Evolutionary conservation across 2,888 invertebrate genomes (phyloP).

Genomic region (Allacma fusca): DNA sequence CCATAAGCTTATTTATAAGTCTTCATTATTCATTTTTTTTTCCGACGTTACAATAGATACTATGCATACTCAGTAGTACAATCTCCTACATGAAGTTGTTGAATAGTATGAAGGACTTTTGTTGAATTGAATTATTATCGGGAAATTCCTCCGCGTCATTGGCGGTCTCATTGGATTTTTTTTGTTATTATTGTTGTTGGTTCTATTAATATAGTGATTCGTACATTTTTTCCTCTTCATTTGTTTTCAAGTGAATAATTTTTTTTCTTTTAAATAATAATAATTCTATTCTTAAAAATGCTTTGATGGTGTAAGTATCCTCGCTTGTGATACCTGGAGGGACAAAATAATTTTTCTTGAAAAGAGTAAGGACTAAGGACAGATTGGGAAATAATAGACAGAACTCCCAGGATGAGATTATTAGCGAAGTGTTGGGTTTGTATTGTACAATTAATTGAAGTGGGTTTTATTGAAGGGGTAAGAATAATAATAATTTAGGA

Average conservation of each 20-base stretch:
- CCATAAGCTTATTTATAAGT: slow-evolving; percentile 38
- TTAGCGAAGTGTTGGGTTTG: slow-evolving; percentile 23
- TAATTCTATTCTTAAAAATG: too few relatives aligned
- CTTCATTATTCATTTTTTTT: slow-evolving; percentile 42
- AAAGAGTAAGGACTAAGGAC: too few relatives aligned
- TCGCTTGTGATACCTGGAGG: too few relatives aligned
- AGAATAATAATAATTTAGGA: slow-evolving; percentile 43
- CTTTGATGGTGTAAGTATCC: too few relatives aligned
- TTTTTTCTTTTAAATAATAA: background rate
- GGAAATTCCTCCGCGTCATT: slow-evolving; percentile 4
- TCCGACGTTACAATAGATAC: too few relatives aligned
- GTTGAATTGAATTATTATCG: background rate
- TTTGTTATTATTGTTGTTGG: too few relatives aligned
- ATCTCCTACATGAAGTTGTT: background rate
- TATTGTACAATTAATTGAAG: slow-evolving; percentile 18
- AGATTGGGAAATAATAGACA: too few relatives aligned
- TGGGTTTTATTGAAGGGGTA: background rate
- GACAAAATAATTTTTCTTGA: too few relatives aligned
- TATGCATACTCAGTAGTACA: too few relatives aligned
- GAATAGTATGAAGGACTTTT: background rate
- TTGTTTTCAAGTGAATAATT: background rate
- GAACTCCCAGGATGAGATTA: slow-evolving; percentile 20
- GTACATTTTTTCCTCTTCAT: background rate
- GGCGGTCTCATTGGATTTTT: background rate
- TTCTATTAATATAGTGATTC: slow-evolving; percentile 3